Conservation (phyloP, 37 sponge, comb jelly and placozoan genomes). For the Diacarnus erythraeanus region DNA sequence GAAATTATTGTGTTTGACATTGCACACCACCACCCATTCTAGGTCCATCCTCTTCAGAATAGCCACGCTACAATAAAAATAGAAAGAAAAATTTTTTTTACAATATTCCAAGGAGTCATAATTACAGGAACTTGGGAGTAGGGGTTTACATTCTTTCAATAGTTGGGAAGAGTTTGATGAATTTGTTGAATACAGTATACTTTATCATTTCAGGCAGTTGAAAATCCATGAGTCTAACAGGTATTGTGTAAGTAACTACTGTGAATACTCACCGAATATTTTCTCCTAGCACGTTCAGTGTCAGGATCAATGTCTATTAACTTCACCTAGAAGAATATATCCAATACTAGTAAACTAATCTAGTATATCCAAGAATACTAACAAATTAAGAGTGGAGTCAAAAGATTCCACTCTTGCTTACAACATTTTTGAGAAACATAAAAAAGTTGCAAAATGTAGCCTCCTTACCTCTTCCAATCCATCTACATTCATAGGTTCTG, state of each 20-base stretch:
- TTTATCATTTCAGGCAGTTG: not conserved
- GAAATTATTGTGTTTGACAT: conserved; percentile 30
- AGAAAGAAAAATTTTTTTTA: not conserved
- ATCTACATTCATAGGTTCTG: conserved; percentile 40
- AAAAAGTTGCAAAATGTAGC: not conserved
- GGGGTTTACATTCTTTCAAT: too few species aligned
- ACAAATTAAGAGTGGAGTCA: too few species aligned
- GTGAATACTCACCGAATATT: conserved; percentile 35
- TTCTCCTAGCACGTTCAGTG: conserved; percentile 42
- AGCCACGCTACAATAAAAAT: conserved; percentile 1
- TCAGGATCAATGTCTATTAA: conserved; percentile 63
- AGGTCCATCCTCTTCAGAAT: conserved; percentile 24
- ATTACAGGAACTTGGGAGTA: not conserved
- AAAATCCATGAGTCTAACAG: not conserved
- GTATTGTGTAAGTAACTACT: not conserved
- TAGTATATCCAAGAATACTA: not conserved
- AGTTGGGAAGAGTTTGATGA: too few species aligned
- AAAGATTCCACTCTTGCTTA: not conserved
- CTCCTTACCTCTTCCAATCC: conserved; percentile 21
- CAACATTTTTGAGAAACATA: not conserved
- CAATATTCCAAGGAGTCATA: not conserved
- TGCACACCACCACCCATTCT: conserved; percentile 11
- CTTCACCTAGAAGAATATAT: conserved; percentile 27
- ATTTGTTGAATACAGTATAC: not conserved
- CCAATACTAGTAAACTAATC: not conserved